A percentile compares a stretch with the other conserved stretches of the same genome.
Evolutionary conservation across 1,140 invertebrate species (phyloP).

Genomic region (Papilio xuthus): DNA sequence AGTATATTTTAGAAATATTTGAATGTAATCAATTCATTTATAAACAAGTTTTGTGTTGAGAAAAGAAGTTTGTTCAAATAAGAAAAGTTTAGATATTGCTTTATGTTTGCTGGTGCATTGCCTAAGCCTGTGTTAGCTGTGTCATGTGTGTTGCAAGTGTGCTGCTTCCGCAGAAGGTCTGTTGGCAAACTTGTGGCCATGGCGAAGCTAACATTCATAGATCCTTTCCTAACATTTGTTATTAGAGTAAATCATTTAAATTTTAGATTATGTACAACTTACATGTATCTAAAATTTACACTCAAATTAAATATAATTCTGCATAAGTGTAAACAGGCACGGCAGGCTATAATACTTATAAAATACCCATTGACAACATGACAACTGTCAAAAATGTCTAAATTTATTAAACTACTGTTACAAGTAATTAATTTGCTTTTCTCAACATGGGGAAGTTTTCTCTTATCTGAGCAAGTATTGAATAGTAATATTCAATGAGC

Average conservation of each 20-base stretch:
- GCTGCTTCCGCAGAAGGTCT: neutral
- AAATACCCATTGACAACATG: neutral
- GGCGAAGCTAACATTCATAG: neutral
- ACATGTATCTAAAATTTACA: no score
- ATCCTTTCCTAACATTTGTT: slow-evolving; percentile 2
- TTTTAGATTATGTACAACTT: neutral
- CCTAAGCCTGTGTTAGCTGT: neutral
- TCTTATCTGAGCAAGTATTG: neutral
- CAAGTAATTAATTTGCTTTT: no score
- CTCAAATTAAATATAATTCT: no score
- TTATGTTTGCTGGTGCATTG: slow-evolving; percentile 2
- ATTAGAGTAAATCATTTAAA: neutral
- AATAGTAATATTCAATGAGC: no score
- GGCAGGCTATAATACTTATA: no score
- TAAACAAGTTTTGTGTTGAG: neutral
- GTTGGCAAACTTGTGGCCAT: slow-evolving; percentile 8
- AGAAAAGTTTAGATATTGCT: neutral
- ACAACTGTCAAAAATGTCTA: neutral
- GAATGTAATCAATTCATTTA: slow-evolving; percentile 1
- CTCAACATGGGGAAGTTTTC: neutral
- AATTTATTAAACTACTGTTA: neutral
- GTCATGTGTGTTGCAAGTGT: slow-evolving; percentile 12
- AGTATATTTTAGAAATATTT: no score
- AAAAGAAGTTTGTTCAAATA: neutral
- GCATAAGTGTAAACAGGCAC: no score